Percentiles rank a stretch among this genome's conserved stretches.
Conservation (phyloP, 35 echinoderm and acorn worm genomes). For the Apostichopus japonicus region DNA sequence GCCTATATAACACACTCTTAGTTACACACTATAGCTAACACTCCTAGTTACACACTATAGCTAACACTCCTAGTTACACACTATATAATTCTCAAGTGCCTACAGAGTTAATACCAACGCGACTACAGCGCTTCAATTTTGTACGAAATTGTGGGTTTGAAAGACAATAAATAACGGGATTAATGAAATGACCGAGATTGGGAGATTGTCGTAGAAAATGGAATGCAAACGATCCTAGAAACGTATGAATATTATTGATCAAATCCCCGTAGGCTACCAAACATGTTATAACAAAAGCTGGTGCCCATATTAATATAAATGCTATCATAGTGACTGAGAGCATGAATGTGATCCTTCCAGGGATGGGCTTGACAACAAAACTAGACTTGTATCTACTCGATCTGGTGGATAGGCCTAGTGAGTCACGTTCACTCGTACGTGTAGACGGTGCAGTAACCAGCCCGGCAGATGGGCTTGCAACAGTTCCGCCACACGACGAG, state of each 20-base stretch:
- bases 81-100: too few species aligned
- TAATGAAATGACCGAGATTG: not conserved
- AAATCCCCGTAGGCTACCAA: not conserved
- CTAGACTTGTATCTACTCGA: too few species aligned
- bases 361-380: too few species aligned
- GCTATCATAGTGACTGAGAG: not conserved
- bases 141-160: slow-evolving; percentile 23
- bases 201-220: slow-evolving; percentile 7
- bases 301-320: not conserved
- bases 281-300: not conserved
- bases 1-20: too few species aligned
- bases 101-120: not conserved
- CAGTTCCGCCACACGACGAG: too few species aligned
- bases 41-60: too few species aligned
- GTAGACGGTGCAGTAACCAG: too few species aligned
- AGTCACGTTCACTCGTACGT: too few species aligned
- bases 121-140: not conserved
- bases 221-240: not conserved
- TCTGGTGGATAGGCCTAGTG: too few species aligned
- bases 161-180: slow-evolving; percentile 11
- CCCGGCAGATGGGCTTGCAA: too few species aligned
- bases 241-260: not conserved
- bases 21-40: too few species aligned
- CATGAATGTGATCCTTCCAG: not conserved
- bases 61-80: too few species aligned